phyloP scores from a whole-genome alignment of 2,888 invertebrate species.

The Acanthopleura granulata region DNA sequence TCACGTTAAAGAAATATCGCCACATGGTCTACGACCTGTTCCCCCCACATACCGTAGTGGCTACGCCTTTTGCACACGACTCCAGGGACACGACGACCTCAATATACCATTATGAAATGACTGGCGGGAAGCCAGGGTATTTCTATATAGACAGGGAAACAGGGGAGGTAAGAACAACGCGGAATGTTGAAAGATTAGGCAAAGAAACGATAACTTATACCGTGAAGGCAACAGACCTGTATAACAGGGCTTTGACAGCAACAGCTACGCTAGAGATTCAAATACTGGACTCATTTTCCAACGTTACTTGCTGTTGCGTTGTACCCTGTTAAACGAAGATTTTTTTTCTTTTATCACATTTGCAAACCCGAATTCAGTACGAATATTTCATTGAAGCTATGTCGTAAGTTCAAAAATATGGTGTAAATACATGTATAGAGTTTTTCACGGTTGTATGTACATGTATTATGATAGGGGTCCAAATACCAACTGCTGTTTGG shows the following conservation, averaged over 20 bases:
- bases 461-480: too few relatives aligned
- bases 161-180: slow-evolving; percentile 33
- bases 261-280: slow-evolving; percentile 23
- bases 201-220: slow-evolving; percentile 23
- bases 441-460: too few relatives aligned
- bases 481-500: too few relatives aligned
- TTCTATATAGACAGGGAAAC: slow-evolving; percentile 33
- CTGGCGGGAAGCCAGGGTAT: slow-evolving; percentile 27
- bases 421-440: too few relatives aligned
- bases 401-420: too few relatives aligned
- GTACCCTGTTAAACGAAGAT: not conserved
- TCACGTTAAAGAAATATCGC: slow-evolving; percentile 32
- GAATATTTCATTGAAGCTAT: too few relatives aligned
- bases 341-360: not conserved
- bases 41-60: slow-evolving; percentile 34
- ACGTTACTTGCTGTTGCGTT: slow-evolving; percentile 11
- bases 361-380: too few relatives aligned
- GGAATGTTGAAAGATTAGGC: slow-evolving; percentile 15
- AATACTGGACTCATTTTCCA: slow-evolving; percentile 21
- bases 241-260: slow-evolving; percentile 24
- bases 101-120: slow-evolving; percentile 31
- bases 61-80: slow-evolving; percentile 42
- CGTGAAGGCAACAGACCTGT: slow-evolving; percentile 26
- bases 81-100: slow-evolving; percentile 33
- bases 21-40: slow-evolving; percentile 33